Base-by-base conservation (phyloP, 1,140 invertebrate species). In the Orussus abietinus region DNA sequence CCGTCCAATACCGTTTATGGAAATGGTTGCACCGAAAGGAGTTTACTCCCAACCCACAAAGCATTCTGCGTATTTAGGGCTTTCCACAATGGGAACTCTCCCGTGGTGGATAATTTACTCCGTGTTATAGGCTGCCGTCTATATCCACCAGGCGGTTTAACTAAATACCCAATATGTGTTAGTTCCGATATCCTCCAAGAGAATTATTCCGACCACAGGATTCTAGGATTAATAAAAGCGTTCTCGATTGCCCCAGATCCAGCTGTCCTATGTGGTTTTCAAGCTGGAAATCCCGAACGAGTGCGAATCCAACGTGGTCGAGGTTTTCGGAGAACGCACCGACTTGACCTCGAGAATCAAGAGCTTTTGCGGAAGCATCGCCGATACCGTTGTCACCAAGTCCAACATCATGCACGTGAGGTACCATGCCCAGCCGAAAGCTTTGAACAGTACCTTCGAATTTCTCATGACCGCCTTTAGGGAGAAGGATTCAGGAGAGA, bases 271-370 rank as follows among this genome's bases (percentile, higher is more conserved):
- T 59, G 64, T 77, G 18, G 55, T 66, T 20, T 90, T 90, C 59
- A 68, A 75, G 22, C 68, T 91, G 46, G 76, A 77, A 26, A 81
- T 80, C 52, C 87, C 88, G 1, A 91, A 92, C 62, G 85, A 90
- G 52, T 92, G 88, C 53, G 81, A 86, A n/a, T 77, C 75, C 9
- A 91, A 91, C 66, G 90, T 85, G 58, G 75, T 91, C 26, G 84
- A 90, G 61, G 75, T 92, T 30, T 88, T 89, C 63, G 77, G 78
- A 4, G 77, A 80, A 39, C 67, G 75, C 38, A 83, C 84, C 15
- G 79, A 86, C 49, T 69, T 85, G 48, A 70, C 77, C 28, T 72
- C 77, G 26, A 71, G 80, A 40, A 46, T 81, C 9, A 81, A 80
- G 51, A 80, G 83, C 53, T 88, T 87, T 66, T 92, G 89, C 59